Percentiles rank a stretch among this genome's conserved stretches.
Conservation (phyloP, 2,797 vertebrate species). For the Anisognathus igniventris region DNA sequence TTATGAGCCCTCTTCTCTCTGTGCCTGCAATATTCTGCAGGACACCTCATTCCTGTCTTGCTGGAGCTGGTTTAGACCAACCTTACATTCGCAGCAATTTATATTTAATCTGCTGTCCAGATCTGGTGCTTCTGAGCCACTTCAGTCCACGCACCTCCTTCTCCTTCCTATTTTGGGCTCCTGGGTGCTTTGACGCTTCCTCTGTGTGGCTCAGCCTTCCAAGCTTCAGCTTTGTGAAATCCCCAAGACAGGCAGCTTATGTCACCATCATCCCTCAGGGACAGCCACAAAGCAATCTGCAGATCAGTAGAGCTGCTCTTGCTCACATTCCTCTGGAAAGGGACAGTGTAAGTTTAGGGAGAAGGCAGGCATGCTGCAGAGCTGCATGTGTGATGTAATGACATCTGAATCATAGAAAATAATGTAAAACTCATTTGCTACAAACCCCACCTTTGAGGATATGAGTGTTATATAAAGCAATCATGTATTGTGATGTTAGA, state of each 20-base stretch:
- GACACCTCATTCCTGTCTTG: neutral
- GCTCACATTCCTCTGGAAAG: neutral
- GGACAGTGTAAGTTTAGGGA: neutral
- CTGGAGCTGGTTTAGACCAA: neutral
- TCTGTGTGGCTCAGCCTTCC: slow-evolving; percentile 28
- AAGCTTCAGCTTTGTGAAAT: slow-evolving; percentile 53
- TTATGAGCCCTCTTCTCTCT: neutral
- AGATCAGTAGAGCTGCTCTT: neutral
- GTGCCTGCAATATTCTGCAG: neutral
- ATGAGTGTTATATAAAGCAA: neutral
- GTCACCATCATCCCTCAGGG: slow-evolving; percentile 37
- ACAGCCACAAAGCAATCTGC: slow-evolving; percentile 16
- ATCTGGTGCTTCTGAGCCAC: slow-evolving; percentile 30
- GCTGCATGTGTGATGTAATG: accelerated
- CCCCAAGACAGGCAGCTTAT: slow-evolving; percentile 54
- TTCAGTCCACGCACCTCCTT: neutral
- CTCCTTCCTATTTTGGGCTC: slow-evolving; percentile 1
- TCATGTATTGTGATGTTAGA: neutral
- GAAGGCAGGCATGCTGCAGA: neutral
- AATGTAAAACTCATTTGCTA: neutral
- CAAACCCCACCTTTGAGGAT: neutral
- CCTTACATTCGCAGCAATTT: neutral
- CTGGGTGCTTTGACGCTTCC: neutral
- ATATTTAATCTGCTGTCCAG: slow-evolving; percentile 53
- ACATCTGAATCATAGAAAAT: neutral